Base-by-base conservation (phyloP, 1,140 invertebrate genomes). In the Dolichoris vasculosae region DNA sequence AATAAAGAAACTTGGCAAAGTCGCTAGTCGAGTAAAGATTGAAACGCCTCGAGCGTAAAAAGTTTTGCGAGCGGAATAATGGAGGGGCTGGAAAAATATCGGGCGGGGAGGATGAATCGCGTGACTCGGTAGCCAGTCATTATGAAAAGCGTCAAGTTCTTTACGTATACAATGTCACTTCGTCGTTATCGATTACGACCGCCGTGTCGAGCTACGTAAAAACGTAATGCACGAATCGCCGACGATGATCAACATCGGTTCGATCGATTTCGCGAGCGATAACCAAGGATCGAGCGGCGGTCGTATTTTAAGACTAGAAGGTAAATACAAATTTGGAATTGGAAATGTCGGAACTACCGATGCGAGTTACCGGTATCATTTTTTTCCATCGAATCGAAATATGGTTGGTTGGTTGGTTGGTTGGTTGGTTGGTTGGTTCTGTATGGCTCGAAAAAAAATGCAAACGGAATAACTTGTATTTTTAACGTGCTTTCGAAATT, bases 111-210 rank as follows among this genome's bases (percentile, higher is more conserved):
- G 30, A 15, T 13, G 38, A 43, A 43, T 43, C 32, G 38, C 15
- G 20, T 40, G 32, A 40, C 6, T 32, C 9, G 0, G 64, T 15
- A 4, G 30, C 67, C 35, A 2, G 32, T 73, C 20, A 43, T 73
- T 43, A 73, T 73, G 69, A 73, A 73, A 43, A 43, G 69, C 69
- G 69, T 43, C 38, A n/a, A 43, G 38, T 73, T 73, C 69, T 43
- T 73, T 73, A 43, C 67, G 35, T 40, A 40, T 40, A 71, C 23
- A 73, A 43, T 43, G 69, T n/a, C 7, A 73, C 35, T 40, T 38
- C 13, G 9, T 17, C 69, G 38, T 73, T 73, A 73, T 73, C n/a
- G 69, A 73, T 73, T 73, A n/a, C 7, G 38, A 3, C 0, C 9
- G 38, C n/a, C 38, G 23, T 43, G 38, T 2, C 35, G 35, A 8